A percentile compares a stretch with the other conserved stretches of the same genome.
These are phyloP conservation scores for Villa cingulata DNA, from an alignment of 2,888 invertebrate species.

Conservation along the genomic window DNA sequence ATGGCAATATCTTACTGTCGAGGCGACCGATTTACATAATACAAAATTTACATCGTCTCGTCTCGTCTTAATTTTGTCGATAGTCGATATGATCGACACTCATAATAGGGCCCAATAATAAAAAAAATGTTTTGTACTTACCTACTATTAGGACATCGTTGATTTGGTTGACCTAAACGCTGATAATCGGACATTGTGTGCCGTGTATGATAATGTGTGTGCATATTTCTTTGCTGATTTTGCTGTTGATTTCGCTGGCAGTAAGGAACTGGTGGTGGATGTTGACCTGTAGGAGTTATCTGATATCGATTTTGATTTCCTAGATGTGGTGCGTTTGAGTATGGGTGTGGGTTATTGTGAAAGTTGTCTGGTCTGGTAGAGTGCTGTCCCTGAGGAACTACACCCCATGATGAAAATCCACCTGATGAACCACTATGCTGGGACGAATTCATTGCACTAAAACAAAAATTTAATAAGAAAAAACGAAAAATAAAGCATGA, in stretches of 20 bases:
- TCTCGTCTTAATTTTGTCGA: too few relatives aligned
- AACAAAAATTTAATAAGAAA: neutral
- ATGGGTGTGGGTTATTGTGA: constrained; percentile 34
- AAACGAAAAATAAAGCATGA: too few relatives aligned
- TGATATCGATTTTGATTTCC: constrained; percentile 33
- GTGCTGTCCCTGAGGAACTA: constrained; percentile 25
- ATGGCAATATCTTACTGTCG: too few relatives aligned
- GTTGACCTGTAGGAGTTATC: constrained; percentile 34
- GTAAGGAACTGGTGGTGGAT: constrained; percentile 33
- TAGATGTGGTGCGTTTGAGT: constrained; percentile 16
- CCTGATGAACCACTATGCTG: constrained; percentile 36
- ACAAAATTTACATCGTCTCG: too few relatives aligned
- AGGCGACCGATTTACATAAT: too few relatives aligned
- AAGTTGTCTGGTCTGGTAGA: constrained; percentile 30
- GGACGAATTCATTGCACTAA: constrained; percentile 32
- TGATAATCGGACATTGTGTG: constrained; percentile 34
- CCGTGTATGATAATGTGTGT: constrained; percentile 35
- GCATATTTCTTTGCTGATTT: constrained; percentile 26
- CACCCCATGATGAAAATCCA: constrained; percentile 36
- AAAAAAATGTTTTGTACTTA: constrained; percentile 13
- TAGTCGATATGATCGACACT: too few relatives aligned
- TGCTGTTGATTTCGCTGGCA: constrained; percentile 25
- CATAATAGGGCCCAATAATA: too few relatives aligned
- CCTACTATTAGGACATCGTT: constrained; percentile 31
- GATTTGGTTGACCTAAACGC: constrained; percentile 25